Conservation (phyloP, 2,888 invertebrate species). For the Alitta virens region DNA sequence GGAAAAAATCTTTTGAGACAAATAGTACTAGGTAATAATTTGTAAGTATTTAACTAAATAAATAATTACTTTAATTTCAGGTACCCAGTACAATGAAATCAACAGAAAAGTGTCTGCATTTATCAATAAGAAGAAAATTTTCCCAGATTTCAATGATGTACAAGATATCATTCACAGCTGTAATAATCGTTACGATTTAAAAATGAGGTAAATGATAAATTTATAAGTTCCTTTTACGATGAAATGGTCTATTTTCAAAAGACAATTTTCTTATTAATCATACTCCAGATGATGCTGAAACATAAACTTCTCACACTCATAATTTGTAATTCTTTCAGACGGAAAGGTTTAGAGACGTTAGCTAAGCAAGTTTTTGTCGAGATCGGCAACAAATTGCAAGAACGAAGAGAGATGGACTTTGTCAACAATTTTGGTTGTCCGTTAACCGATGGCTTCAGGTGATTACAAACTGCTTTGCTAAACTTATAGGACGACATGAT, state of each 20-base stretch:
- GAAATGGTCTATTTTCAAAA: too few relatives aligned
- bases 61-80: too few relatives aligned
- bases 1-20: too few relatives aligned
- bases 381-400: background rate
- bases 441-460: background rate
- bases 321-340: background rate
- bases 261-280: too few relatives aligned
- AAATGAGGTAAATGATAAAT: slow-evolving; percentile 34
- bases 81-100: slow-evolving; percentile 62
- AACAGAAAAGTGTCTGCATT: slow-evolving; percentile 55
- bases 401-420: background rate
- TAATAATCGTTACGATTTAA: slow-evolving; percentile 44
- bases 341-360: background rate
- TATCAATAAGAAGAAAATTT: slow-evolving; percentile 54
- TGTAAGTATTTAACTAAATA: too few relatives aligned
- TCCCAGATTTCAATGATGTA: slow-evolving; percentile 59
- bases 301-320: too few relatives aligned
- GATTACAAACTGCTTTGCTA: too few relatives aligned
- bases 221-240: too few relatives aligned
- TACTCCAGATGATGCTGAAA: too few relatives aligned
- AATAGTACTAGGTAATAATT: too few relatives aligned
- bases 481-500: too few relatives aligned
- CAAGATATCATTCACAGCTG: slow-evolving; percentile 49
- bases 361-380: background rate
- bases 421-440: background rate